These are phyloP conservation scores for Pristionchus japonicus DNA, from an alignment of 2,888 invertebrate species.

Conservation along the genomic window DNA sequence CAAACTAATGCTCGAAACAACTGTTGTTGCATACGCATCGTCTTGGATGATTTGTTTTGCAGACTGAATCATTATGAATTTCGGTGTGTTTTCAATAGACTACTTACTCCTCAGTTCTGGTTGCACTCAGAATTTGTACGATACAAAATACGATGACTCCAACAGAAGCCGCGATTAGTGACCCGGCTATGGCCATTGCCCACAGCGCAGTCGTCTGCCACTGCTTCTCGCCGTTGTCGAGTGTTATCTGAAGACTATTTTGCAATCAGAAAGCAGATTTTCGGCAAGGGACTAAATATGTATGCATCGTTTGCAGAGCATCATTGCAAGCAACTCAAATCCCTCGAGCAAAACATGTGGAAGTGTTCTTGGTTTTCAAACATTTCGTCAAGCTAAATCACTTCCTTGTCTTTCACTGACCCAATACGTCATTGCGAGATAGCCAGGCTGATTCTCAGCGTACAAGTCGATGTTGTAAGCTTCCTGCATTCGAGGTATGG, in stretches of 20 bases:
- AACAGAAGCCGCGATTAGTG: not conserved
- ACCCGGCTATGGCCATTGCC: not conserved
- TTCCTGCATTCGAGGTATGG: not conserved
- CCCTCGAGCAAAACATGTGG: too few relatives aligned
- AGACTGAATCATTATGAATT: too few relatives aligned
- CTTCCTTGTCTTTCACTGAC: not conserved
- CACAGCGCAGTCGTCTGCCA: not conserved
- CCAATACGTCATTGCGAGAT: not conserved
- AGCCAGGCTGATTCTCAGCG: not conserved
- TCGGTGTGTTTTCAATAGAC: too few relatives aligned
- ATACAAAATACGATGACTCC: not conserved
- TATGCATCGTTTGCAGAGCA: too few relatives aligned
- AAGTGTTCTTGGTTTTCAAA: too few relatives aligned
- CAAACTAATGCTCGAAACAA: too few relatives aligned
- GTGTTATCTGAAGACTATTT: not conserved
- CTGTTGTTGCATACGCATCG: too few relatives aligned
- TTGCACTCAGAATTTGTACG: not conserved
- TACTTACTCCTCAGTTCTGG: not conserved
- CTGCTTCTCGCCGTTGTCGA: not conserved
- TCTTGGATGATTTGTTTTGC: too few relatives aligned
- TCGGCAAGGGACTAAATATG: too few relatives aligned
- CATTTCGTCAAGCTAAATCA: too few relatives aligned
- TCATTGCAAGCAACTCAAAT: too few relatives aligned
- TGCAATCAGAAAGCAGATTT: not conserved
- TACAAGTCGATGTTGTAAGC: not conserved